Evolutionary conservation across 1,140 invertebrate species (phyloP), one percentile per base, ranked within the genome.

Genomic region (Caenorhabditis brenneri): DNA sequence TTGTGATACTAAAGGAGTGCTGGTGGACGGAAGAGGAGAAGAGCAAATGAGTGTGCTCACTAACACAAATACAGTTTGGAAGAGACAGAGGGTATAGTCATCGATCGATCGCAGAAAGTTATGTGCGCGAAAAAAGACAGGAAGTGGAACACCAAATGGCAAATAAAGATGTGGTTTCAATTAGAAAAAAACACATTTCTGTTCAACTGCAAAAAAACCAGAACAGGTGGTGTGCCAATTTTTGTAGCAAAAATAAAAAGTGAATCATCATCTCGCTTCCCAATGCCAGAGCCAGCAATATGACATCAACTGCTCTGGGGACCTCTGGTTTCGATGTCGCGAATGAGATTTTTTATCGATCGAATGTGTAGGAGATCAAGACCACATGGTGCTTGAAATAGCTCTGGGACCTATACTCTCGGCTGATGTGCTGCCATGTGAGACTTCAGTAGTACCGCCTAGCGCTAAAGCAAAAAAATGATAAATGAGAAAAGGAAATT

Each of bases 11-110:
- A 31, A 31, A 31, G 31, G 58, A 16, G 58, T 9, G 31, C 29
- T 74, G 36, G 36, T 74, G 36, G 36, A 24, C 29, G 22, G 31
- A 74, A 12, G 29, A 24, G 22, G 36, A 74, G 36, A 74, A 15
- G 65, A 74, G 65, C 65, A 74, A 74, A 74, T 74, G 65, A 74
- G 65, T 74, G 36, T 74, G 65, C 65, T 74, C 65, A 24, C 65
- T 42, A 74, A 74, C 65, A 74, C 65, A 74, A 74, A 74, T 74
- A 74, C 65, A 74, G 65, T 74, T 15, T 27, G 24, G n/a, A 27
- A 24, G 36, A 15, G 29, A 74, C 22, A 46, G 65, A 46, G 33
- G 22, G 24, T 7, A 27, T 24, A 27, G 2, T 27, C 5, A 22
- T 55, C 65, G 36, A 74, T 74, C 36, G 65, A 74, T 74, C n/a